These are phyloP conservation scores for Eurytoma adleriae DNA, from an alignment of 2,888 invertebrate genomes.

Conservation along the genomic window DNA sequence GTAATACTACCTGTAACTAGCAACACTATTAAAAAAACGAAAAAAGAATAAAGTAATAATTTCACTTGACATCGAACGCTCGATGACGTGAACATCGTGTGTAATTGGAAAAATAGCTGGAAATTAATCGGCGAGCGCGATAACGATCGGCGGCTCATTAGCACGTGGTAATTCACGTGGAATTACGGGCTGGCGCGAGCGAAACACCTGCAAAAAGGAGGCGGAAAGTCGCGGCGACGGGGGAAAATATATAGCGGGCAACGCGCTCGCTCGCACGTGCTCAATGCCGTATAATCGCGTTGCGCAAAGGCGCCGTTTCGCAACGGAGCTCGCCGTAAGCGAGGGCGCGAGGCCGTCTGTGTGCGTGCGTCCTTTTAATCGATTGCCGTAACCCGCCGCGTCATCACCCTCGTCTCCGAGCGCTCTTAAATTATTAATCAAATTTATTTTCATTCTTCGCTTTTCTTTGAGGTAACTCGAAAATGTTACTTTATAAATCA, in stretches of 20 bases:
- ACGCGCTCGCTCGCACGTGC: background rate
- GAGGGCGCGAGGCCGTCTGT: background rate
- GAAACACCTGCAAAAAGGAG: background rate
- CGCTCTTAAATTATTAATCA: too few species aligned
- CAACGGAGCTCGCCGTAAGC: background rate
- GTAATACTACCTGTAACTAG: too few species aligned
- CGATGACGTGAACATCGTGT: too few species aligned
- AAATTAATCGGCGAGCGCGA: background rate
- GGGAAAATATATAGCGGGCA: background rate
- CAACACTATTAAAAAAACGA: too few species aligned
- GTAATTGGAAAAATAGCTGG: too few species aligned
- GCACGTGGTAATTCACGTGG: background rate
- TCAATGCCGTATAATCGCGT: background rate
- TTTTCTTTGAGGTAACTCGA: too few species aligned
- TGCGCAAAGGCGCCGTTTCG: slow-evolving; percentile 10
- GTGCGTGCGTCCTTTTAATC: background rate
- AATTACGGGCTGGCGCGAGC: background rate
- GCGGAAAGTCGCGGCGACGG: background rate
- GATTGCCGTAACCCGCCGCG: background rate
- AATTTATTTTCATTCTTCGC: too few species aligned
- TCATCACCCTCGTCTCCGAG: too few species aligned
- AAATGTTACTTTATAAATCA: too few species aligned
- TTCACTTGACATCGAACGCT: too few species aligned
- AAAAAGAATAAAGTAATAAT: too few species aligned
- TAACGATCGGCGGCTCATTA: background rate